phyloP scores from a whole-genome alignment of 2,888 invertebrate species.

The Athripsodes cinereus region DNA sequence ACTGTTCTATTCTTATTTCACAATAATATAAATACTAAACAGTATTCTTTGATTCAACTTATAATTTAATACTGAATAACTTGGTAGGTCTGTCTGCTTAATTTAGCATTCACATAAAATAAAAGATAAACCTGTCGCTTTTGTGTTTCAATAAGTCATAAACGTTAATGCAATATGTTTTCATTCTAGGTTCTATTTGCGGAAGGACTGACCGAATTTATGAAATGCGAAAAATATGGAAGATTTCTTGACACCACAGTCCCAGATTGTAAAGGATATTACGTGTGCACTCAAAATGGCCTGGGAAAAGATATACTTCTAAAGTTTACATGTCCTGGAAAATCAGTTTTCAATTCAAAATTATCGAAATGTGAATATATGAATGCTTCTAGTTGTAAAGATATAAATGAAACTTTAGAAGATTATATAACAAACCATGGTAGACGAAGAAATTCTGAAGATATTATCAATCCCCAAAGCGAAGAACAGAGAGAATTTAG shows the following conservation, averaged over 20 bases:
- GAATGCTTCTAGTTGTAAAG: neutral
- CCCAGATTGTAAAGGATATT: conserved; percentile 15
- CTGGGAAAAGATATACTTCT: conserved; percentile 5
- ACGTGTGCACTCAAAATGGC: conserved; percentile 14
- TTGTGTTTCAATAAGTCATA: too few relatives aligned
- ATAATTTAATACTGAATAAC: too few relatives aligned
- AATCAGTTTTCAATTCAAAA: conserved; percentile 13
- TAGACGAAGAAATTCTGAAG: neutral
- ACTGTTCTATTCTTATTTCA: too few relatives aligned
- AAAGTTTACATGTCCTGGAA: conserved; percentile 13
- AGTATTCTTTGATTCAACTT: too few relatives aligned
- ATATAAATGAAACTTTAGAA: neutral
- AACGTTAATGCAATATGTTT: too few relatives aligned
- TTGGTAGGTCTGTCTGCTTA: too few relatives aligned
- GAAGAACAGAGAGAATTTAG: neutral
- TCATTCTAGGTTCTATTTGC: too few relatives aligned
- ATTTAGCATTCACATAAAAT: too few relatives aligned
- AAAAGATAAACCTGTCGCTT: too few relatives aligned
- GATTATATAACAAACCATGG: neutral
- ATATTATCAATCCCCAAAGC: neutral
- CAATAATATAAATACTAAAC: too few relatives aligned
- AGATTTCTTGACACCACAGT: conserved; percentile 18
- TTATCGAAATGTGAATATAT: conserved; percentile 14
- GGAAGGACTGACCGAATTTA: neutral
- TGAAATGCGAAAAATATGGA: conserved; percentile 18